Percentiles rank a stretch among this genome's conserved stretches.
phyloP scores from a whole-genome alignment of 1,140 invertebrate species.

The Neodiprion virginianus region DNA sequence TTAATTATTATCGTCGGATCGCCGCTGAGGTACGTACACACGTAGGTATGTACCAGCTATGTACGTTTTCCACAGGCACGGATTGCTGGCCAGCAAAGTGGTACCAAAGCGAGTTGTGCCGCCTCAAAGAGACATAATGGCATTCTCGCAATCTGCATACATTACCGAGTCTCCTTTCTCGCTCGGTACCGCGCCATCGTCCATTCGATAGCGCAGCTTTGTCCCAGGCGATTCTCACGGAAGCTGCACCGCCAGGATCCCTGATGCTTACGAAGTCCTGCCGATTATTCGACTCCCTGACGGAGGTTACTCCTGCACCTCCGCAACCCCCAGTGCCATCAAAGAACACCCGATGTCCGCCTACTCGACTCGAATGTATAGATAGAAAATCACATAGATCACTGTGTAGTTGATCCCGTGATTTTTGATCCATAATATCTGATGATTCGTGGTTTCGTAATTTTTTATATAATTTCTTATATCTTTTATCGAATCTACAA shows the following conservation, averaged over 20 bases:
- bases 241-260: background rate
- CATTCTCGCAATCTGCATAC: constrained; percentile 57
- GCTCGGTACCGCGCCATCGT: background rate
- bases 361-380: too few species aligned
- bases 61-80: background rate
- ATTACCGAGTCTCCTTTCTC: constrained; percentile 37
- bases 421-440: too few species aligned
- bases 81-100: constrained; percentile 14
- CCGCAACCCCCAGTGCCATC: too few species aligned
- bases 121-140: constrained; percentile 52
- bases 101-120: constrained; percentile 21
- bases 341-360: too few species aligned
- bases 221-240: background rate
- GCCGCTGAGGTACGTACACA: constrained; percentile 2
- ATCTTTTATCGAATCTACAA: too few species aligned
- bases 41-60: background rate
- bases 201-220: background rate
- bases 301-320: too few species aligned
- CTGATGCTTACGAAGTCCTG: background rate
- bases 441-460: too few species aligned
- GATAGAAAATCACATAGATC: too few species aligned
- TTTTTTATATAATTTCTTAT: too few species aligned
- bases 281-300: background rate
- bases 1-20: constrained; percentile 16
- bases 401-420: too few species aligned